Evolutionary conservation across 2,888 invertebrate species (phyloP).

Genomic region (Graphium colonna): DNA sequence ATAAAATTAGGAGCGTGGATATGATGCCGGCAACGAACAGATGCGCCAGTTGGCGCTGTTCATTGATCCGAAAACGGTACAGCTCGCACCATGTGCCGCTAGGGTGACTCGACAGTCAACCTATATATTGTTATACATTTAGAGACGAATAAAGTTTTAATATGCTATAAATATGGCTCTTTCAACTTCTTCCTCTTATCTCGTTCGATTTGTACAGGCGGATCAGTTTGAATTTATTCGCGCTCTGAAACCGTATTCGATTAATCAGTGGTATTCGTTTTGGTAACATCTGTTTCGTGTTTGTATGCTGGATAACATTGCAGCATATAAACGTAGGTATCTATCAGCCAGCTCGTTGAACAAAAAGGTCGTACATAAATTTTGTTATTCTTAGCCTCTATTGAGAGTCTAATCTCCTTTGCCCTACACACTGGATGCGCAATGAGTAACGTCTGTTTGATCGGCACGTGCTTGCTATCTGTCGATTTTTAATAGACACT

Average conservation of each 20-base stretch:
- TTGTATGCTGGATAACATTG: slow-evolving; percentile 3
- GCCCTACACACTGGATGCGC: background rate
- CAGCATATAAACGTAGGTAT: slow-evolving; percentile 1
- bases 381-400: background rate
- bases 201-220: slow-evolving; percentile 6
- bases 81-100: too few relatives aligned
- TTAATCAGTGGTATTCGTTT: slow-evolving; percentile 21
- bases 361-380: too few relatives aligned
- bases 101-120: too few relatives aligned
- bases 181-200: too few relatives aligned
- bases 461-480: background rate
- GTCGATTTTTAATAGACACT: too few relatives aligned
- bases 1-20: too few relatives aligned
- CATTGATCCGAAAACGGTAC: too few relatives aligned
- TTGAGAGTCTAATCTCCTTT: background rate
- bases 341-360: background rate
- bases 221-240: slow-evolving; percentile 16
- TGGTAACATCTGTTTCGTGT: slow-evolving; percentile 31
- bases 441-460: background rate
- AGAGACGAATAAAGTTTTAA: too few relatives aligned
- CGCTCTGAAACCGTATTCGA: slow-evolving; percentile 11
- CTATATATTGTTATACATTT: too few relatives aligned
- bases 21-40: too few relatives aligned
- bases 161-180: too few relatives aligned
- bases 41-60: too few relatives aligned